phyloP scores from a whole-genome alignment of 2,797 vertebrate genomes.

The Yasuhikotakia modesta region DNA sequence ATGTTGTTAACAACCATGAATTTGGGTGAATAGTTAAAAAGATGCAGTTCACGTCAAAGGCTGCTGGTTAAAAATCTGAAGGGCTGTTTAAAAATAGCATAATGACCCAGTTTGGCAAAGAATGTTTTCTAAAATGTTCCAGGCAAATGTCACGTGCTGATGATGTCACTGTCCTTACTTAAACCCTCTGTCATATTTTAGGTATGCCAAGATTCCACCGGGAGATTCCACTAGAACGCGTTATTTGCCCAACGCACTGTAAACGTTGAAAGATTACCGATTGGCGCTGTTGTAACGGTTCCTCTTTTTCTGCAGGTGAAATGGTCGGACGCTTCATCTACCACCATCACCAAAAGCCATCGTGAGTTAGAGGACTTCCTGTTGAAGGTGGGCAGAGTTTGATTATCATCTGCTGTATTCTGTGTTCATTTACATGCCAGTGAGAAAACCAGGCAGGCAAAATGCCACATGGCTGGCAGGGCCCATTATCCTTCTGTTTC shows the following conservation, averaged over 20 bases:
- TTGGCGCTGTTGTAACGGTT: neutral
- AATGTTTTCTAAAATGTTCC: constrained; percentile 24
- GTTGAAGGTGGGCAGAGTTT: constrained; percentile 52
- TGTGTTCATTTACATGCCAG: constrained; percentile 10
- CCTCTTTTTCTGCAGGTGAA: constrained; percentile 53
- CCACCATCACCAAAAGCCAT: constrained; percentile 58
- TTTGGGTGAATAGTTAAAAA: too few relatives aligned
- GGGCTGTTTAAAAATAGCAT: neutral
- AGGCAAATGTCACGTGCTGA: neutral
- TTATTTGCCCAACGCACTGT: neutral
- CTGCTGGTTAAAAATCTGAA: too few relatives aligned
- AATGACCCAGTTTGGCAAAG: constrained; percentile 22
- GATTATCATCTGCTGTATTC: neutral
- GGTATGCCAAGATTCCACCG: constrained; percentile 8
- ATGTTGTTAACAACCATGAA: too few relatives aligned
- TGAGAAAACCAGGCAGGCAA: constrained; percentile 5
- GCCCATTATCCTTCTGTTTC: neutral
- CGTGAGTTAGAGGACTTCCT: constrained; percentile 58
- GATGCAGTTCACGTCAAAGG: too few relatives aligned
- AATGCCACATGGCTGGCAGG: neutral
- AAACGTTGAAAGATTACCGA: neutral
- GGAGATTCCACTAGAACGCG: constrained; percentile 2
- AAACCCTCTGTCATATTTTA: neutral
- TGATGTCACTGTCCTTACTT: constrained; percentile 27
- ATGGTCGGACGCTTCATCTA: constrained; percentile 60